These are phyloP conservation scores for Maccullochella peelii DNA, from an alignment of 2,113 vertebrate genomes.

Conservation along the genomic window DNA sequence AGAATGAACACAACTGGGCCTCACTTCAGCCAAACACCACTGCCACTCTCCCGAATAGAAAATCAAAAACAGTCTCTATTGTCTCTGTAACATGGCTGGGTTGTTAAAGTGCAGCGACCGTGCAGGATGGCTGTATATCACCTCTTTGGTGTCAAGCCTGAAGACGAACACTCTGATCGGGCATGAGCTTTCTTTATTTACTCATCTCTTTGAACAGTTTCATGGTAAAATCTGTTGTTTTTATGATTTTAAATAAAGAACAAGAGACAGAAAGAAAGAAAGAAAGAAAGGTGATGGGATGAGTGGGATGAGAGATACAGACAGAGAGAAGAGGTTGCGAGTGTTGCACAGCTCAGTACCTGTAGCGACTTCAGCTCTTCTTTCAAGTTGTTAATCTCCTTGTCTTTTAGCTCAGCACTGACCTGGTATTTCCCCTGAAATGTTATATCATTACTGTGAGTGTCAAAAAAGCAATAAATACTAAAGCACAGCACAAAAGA, in stretches of 20 bases:
- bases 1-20: conserved; percentile 61
- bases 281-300: background rate
- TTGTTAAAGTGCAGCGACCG: conserved; percentile 77
- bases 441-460: conserved; percentile 57
- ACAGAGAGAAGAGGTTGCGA: background rate
- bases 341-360: conserved; percentile 81
- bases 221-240: background rate
- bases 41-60: conserved; percentile 71
- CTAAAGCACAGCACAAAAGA: conserved; percentile 36
- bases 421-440: conserved; percentile 91
- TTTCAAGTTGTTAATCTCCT: conserved; percentile 92
- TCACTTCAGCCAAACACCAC: conserved; percentile 54
- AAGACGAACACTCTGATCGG: conserved; percentile 64
- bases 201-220: conserved; percentile 3
- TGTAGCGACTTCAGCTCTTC: conserved; percentile 92
- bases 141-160: conserved; percentile 69
- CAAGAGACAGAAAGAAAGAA: background rate
- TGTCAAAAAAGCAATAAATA: conserved; percentile 61
- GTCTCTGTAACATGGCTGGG: conserved; percentile 66
- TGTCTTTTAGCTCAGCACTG: conserved; percentile 91
- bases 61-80: conserved; percentile 78
- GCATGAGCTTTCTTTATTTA: conserved; percentile 35
- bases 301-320: background rate
- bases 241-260: background rate
- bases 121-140: conserved; percentile 78